A percentile compares a stretch with the other conserved stretches of the same genome.
Evolutionary conservation across 2,888 invertebrate species (phyloP).

Genomic region (Callyntrura sp.): DNA sequence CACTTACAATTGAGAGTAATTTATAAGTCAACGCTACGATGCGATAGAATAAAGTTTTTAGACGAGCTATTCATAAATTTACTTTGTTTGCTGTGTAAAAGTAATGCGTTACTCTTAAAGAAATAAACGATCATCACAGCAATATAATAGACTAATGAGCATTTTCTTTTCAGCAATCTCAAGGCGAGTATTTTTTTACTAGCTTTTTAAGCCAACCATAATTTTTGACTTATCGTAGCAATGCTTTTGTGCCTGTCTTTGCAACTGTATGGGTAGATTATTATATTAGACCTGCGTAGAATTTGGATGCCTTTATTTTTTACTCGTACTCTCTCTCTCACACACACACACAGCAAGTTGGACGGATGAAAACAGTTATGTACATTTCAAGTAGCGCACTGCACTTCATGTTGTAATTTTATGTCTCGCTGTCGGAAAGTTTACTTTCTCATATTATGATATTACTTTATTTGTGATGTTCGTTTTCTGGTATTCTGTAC

Average conservation of each 20-base stretch:
- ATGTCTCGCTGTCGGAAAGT: too few relatives aligned
- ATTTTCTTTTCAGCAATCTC: conserved; percentile 42
- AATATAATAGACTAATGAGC: conserved; percentile 52
- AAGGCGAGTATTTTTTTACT: conserved; percentile 40
- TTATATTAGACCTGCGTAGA: neutral
- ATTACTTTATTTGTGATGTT: too few relatives aligned
- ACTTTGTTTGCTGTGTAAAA: conserved; percentile 11
- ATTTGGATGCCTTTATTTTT: neutral
- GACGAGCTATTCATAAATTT: conserved; percentile 28
- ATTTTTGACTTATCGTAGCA: neutral
- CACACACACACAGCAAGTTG: neutral
- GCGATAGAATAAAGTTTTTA: neutral
- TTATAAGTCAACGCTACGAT: conserved; percentile 47
- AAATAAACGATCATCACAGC: conserved; percentile 51
- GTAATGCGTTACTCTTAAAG: conserved; percentile 16
- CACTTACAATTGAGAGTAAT: conserved; percentile 63
- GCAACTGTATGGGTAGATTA: neutral
- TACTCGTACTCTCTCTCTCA: neutral
- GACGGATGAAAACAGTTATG: conserved; percentile 38
- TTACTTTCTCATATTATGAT: too few relatives aligned
- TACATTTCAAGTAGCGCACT: neutral
- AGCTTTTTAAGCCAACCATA: neutral
- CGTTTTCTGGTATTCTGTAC: too few relatives aligned
- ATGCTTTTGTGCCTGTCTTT: neutral
- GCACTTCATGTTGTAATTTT: too few relatives aligned